Percentiles rank a stretch among this genome's conserved stretches.
Conservation (phyloP, 2,797 vertebrate species). For the Antennarius maculatus region DNA sequence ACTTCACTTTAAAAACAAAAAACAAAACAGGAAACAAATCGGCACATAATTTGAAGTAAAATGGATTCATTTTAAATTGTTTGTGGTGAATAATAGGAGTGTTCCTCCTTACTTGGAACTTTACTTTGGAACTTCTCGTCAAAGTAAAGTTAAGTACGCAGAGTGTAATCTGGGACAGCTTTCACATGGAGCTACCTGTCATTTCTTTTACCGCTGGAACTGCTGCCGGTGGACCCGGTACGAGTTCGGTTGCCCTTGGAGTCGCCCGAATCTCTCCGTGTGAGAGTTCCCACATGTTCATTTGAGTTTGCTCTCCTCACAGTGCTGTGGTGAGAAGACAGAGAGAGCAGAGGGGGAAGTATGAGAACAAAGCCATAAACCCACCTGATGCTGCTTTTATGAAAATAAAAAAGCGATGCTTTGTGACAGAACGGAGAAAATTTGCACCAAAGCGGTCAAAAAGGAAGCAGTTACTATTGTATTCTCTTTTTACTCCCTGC, state of each 20-base stretch:
- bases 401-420: conserved; percentile 18
- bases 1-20: no score
- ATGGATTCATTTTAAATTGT: no score
- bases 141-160: no score
- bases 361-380: conserved; percentile 38
- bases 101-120: no score
- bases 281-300: conserved; percentile 90
- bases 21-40: no score
- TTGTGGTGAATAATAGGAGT: no score
- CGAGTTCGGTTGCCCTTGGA: conserved; percentile 90
- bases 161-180: background rate
- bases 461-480: background rate
- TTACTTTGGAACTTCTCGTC: no score
- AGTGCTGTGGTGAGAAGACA: conserved; percentile 75
- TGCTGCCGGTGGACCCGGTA: conserved; percentile 94
- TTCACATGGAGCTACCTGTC: conserved; percentile 85
- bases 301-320: conserved; percentile 95
- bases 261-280: conserved; percentile 90
- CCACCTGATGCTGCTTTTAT: conserved; percentile 32
- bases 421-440: background rate
- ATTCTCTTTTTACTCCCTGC: conserved; percentile 6
- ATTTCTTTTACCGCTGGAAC: conserved; percentile 92
- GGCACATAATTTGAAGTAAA: no score
- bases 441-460: background rate
- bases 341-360: conserved; percentile 4